A percentile compares a stretch with the other conserved stretches of the same genome.
phyloP scores from a whole-genome alignment of 1,140 invertebrate species.

The Trachymyrmex cornetzi region DNA sequence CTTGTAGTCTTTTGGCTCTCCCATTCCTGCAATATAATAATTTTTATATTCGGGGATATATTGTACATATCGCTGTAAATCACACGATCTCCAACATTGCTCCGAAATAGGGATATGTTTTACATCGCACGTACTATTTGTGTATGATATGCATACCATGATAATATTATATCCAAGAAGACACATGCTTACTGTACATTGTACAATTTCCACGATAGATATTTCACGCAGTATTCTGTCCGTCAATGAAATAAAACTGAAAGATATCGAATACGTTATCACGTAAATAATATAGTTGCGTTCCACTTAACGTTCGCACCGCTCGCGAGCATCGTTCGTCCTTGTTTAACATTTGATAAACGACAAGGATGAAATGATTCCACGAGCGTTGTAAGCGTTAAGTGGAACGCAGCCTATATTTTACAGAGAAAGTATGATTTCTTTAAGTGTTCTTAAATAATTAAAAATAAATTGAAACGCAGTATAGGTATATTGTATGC shows the following conservation, averaged over 20 bases:
- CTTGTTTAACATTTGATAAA: too few relatives aligned
- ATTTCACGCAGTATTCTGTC: constrained; percentile 65
- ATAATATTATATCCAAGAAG: constrained; percentile 68
- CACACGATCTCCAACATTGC: neutral
- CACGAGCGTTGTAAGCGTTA: too few relatives aligned
- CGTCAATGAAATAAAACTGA: constrained; percentile 62
- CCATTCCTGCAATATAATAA: constrained; percentile 69
- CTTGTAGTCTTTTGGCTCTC: constrained; percentile 48
- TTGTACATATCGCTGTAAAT: neutral
- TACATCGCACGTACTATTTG: neutral
- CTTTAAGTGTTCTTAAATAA: neutral
- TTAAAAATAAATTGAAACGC: neutral
- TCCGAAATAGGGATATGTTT: constrained; percentile 6
- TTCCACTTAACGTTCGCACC: too few relatives aligned
- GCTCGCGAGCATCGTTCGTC: too few relatives aligned
- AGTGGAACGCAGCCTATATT: too few relatives aligned
- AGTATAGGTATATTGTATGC: neutral
- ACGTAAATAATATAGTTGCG: neutral
- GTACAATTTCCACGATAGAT: constrained; percentile 73
- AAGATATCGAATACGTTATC: constrained; percentile 13
- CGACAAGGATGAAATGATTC: too few relatives aligned
- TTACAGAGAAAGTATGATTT: neutral
- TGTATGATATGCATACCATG: constrained; percentile 57
- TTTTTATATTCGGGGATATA: neutral
- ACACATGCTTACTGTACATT: constrained; percentile 64